Evolutionary conservation across 2,113 vertebrate species (phyloP).

Genomic region (Hemiprocne comata): DNA sequence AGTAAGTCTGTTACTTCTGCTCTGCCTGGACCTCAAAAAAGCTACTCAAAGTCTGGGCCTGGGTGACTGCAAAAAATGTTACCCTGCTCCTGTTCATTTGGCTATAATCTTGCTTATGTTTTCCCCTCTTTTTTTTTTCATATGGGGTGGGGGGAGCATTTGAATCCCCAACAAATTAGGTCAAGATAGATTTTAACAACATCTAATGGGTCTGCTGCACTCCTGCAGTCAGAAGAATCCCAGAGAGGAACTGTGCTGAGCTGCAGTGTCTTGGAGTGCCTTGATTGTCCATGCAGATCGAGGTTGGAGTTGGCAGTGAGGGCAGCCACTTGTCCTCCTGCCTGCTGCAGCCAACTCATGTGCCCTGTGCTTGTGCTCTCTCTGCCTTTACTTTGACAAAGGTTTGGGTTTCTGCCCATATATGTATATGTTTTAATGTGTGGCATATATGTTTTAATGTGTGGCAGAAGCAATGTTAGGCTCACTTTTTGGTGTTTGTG

Average conservation of each 20-base stretch:
- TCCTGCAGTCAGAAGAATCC: not conserved
- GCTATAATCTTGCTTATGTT: not conserved
- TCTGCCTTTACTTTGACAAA: not conserved
- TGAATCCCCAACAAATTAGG: not conserved
- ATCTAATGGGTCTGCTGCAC: not conserved
- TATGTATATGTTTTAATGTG: not conserved
- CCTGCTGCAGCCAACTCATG: not conserved
- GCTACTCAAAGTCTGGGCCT: not conserved
- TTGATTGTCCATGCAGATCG: accelerated
- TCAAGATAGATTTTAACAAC: not conserved
- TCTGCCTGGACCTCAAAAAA: not conserved
- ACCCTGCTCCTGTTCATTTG: not conserved
- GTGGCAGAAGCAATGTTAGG: not conserved
- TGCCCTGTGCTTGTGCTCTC: not conserved
- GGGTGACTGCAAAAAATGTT: not conserved
- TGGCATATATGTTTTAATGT: not conserved
- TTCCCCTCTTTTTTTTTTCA: not conserved
- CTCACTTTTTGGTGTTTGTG: not conserved
- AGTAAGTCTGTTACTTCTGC: not conserved
- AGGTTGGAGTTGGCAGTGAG: not conserved
- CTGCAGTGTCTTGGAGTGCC: not conserved
- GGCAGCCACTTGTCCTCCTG: not conserved
- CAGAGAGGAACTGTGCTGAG: not conserved
- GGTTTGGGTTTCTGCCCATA: not conserved
- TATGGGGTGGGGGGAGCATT: not conserved